Conservation (phyloP, 2,113 vertebrate genomes). For the Saguinus midas region DNA sequence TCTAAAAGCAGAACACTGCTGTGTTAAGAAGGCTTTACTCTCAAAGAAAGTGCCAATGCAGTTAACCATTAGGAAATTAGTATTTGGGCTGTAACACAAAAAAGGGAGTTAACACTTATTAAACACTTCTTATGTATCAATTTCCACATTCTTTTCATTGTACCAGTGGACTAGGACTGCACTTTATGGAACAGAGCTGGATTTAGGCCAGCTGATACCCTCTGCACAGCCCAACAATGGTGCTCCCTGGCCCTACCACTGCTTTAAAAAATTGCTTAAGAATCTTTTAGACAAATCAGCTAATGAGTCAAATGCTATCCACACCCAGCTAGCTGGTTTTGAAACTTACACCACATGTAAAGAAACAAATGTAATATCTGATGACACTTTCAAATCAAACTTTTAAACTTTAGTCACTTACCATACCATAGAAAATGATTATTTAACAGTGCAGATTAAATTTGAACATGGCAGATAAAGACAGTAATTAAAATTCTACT, state of each 20-base stretch:
- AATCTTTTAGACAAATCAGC: neutral
- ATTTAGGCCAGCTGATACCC: neutral
- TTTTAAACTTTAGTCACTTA: neutral
- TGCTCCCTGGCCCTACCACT: neutral
- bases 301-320: neutral
- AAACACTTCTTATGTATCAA: neutral
- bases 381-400: neutral
- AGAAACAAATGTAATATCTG: neutral
- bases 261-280: neutral
- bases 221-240: neutral
- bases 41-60: neutral
- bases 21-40: neutral
- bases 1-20: neutral
- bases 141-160: neutral
- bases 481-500: slow-evolving; percentile 2
- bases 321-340: neutral
- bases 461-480: neutral
- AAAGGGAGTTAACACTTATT: neutral
- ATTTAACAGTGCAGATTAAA: neutral
- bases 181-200: neutral
- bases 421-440: neutral
- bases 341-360: neutral
- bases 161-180: neutral
- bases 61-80: neutral
- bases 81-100: neutral